These are phyloP conservation scores for Musca domestica DNA, from an alignment of 1,140 invertebrate species.

Conservation along the genomic window DNA sequence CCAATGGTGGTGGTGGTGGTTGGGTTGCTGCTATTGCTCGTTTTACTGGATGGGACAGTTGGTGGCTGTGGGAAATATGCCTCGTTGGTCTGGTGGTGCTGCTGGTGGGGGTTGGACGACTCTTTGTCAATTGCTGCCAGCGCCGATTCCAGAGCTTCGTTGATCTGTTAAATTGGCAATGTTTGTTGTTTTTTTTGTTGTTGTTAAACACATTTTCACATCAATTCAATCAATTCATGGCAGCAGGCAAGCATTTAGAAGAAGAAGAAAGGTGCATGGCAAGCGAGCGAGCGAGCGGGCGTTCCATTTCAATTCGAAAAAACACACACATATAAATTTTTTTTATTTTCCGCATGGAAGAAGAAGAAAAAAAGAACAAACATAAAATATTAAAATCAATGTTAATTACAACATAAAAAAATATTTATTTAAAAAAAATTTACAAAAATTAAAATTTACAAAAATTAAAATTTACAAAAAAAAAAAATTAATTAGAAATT, in stretches of 20 bases:
- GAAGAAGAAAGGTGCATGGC: too few species aligned
- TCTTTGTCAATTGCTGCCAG: slow-evolving; percentile 62
- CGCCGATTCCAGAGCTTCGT: slow-evolving; percentile 62
- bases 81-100: background rate
- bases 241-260: too few species aligned
- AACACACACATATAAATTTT: too few species aligned
- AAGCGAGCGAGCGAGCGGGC: too few species aligned
- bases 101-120: slow-evolving; percentile 29
- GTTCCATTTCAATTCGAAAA: too few species aligned
- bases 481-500: background rate
- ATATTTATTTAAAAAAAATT: background rate
- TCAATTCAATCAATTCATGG: too few species aligned
- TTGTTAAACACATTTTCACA: background rate
- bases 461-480: background rate
- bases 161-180: slow-evolving; percentile 52
- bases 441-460: background rate
- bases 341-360: too few species aligned
- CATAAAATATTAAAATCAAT: background rate
- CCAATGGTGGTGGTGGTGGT: slow-evolving; percentile 9
- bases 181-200: slow-evolving; percentile 1
- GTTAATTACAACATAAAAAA: background rate
- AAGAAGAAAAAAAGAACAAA: background rate
- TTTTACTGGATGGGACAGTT: slow-evolving; percentile 15
- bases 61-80: slow-evolving; percentile 16
- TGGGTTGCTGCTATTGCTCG: slow-evolving; percentile 27